Percentiles rank a stretch among this genome's conserved stretches.
Conservation (phyloP, 1,140 invertebrate genomes). For the Drosophila subpulchrella region DNA sequence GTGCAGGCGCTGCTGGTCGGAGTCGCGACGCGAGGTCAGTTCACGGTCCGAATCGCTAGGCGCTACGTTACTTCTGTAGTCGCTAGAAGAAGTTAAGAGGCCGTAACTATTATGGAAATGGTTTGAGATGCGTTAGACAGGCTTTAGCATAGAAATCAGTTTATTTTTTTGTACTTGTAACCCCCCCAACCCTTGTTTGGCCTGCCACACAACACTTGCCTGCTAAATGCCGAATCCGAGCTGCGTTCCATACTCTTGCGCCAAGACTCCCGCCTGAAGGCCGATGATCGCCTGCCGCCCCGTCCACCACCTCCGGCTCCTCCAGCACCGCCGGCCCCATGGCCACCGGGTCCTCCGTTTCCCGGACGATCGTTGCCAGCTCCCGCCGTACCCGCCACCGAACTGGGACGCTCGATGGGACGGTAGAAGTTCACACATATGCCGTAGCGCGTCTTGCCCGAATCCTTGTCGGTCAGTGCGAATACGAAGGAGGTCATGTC, state of each 20-base stretch:
- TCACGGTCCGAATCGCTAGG: slow-evolving; percentile 95
- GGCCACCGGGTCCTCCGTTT: slow-evolving; percentile 53
- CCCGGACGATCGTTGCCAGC: slow-evolving; percentile 53
- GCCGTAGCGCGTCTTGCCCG: slow-evolving; percentile 95
- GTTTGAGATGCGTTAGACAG: slow-evolving; percentile 62
- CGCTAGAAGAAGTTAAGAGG: slow-evolving; percentile 88
- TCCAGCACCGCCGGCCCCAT: slow-evolving; percentile 43
- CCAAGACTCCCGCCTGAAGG: slow-evolving; percentile 93
- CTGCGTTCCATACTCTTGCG: slow-evolving; percentile 95
- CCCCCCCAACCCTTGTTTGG: background rate
- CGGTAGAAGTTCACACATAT: slow-evolving; percentile 99
- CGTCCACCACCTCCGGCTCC: slow-evolving; percentile 44
- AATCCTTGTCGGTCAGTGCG: slow-evolving; percentile 99
- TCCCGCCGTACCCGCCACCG: slow-evolving; percentile 23
- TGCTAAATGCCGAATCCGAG: slow-evolving; percentile 96
- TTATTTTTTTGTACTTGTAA: background rate
- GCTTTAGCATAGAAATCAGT: background rate
- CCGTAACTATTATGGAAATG: slow-evolving; percentile 84
- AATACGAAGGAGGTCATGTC: slow-evolving; percentile 99
- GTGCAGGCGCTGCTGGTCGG: slow-evolving; percentile 81
- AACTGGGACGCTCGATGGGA: slow-evolving; percentile 89
- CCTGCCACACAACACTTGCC: slow-evolving; percentile 86
- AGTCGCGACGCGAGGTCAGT: slow-evolving; percentile 89
- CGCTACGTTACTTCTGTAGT: slow-evolving; percentile 94
- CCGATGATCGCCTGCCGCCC: slow-evolving; percentile 86